Evolutionary conservation across 2,113 vertebrate species (phyloP).

Genomic region (Spheniscus mendiculus): DNA sequence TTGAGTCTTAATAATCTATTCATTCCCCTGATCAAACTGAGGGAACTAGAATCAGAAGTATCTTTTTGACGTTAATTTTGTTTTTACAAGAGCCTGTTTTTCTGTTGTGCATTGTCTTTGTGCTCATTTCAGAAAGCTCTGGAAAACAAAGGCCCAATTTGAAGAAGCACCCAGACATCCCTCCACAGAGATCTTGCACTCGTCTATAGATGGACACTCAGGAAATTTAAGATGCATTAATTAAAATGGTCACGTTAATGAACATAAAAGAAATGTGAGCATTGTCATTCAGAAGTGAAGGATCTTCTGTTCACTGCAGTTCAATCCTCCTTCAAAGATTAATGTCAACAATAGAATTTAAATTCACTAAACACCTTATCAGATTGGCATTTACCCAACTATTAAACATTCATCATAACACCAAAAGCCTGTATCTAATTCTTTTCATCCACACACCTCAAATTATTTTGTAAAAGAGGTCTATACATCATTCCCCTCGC

Average conservation of each 20-base stretch:
- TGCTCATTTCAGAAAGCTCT: neutral
- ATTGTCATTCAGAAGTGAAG: neutral
- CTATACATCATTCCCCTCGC: neutral
- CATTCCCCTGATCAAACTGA: slow-evolving; percentile 9
- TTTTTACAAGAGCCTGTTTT: neutral
- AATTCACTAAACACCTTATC: neutral
- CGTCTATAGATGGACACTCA: neutral
- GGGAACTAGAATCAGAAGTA: neutral
- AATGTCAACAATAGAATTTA: neutral
- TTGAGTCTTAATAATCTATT: slow-evolving; percentile 57
- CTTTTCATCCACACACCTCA: neutral
- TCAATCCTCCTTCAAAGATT: neutral
- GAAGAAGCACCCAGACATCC: neutral
- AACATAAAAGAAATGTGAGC: neutral
- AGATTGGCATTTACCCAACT: neutral
- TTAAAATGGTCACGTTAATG: neutral
- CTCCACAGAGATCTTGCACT: neutral
- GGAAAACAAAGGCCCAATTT: neutral
- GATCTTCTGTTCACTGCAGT: neutral
- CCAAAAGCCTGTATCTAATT: neutral
- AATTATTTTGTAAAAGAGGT: neutral
- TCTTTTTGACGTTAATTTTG: neutral
- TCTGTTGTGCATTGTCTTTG: neutral
- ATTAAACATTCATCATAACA: neutral
- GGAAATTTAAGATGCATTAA: neutral